Evolutionary conservation across 2,113 vertebrate genomes (phyloP), one percentile per base, ranked within the genome.

Genomic region (Sciurus niger): DNA sequence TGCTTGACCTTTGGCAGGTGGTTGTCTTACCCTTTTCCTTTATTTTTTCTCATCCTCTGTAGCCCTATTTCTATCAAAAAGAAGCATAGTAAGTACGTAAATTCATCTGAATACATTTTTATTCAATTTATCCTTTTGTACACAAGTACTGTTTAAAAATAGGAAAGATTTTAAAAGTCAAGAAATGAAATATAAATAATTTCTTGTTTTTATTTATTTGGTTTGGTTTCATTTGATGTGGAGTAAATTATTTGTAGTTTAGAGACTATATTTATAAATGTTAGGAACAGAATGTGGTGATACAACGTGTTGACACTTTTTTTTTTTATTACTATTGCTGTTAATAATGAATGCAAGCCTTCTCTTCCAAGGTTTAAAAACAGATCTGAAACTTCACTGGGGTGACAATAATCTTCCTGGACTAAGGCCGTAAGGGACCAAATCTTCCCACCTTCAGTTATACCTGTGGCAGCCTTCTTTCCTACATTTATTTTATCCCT

Each of bases 261-360:
- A 70, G 77, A 95, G 46, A 89, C 80, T 90, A 22, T 96, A 95
- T 97, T 97, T 96, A 95, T 96, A 97, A 97, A 95, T 86, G 76
- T 95, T 96, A 93, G 84, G 90, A 97, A 97, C 97, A 98, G 97
- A 96, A 96, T 98, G 94, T 96, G 95, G 89, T 87, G 93, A 95
- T 97, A 96, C 87, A 96, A 94, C 53, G 76, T 96, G 95, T 96
- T 96, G 76, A 95, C 96, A 97, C 89, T 95, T 97, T 90, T 86
- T 94, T 94, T 93, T 93, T 46, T 86, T 67, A 96, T 95, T 96
- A 77, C 94, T 95, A 97, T 96, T 95, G 95, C 93, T 84, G 55
- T 85, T 98, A 98, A 97, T 97, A 98, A 97, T 93, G 95, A 97
- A 93, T 93, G 40, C 84, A 92, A 77, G 55, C 67, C 28, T 40